Percentiles rank a stretch among this genome's conserved stretches.
phyloP scores from a whole-genome alignment of 1,140 invertebrate genomes.

The Adoxophyes honmai region DNA sequence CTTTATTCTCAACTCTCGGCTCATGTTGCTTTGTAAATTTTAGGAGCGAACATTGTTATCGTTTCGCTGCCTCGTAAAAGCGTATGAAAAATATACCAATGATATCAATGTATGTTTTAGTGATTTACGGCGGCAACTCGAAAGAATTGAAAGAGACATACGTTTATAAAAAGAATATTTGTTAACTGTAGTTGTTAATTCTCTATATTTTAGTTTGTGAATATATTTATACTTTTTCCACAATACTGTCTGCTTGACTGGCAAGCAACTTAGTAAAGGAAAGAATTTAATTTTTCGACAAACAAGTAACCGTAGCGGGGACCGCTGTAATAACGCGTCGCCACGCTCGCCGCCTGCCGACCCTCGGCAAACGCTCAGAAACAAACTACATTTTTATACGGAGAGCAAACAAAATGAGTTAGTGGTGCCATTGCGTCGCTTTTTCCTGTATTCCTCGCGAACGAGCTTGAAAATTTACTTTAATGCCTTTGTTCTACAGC shows the following conservation, averaged over 20 bases:
- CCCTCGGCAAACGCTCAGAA: slow-evolving; percentile 37
- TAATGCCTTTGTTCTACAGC: slow-evolving; percentile 70
- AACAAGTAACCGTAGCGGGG: slow-evolving; percentile 19
- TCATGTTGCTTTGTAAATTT: slow-evolving; percentile 70
- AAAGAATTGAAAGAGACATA: too few relatives aligned
- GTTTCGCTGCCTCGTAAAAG: too few relatives aligned
- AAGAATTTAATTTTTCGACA: slow-evolving; percentile 22
- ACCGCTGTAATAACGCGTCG: slow-evolving; percentile 30
- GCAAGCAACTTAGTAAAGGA: not conserved
- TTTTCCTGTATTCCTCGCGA: slow-evolving; percentile 49
- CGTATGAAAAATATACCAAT: too few relatives aligned
- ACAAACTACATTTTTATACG: slow-evolving; percentile 67
- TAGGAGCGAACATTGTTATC: not conserved
- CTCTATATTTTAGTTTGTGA: too few relatives aligned
- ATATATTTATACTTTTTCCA: too few relatives aligned
- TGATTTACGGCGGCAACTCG: too few relatives aligned
- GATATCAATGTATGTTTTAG: too few relatives aligned
- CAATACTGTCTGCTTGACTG: too few relatives aligned
- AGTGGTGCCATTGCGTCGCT: slow-evolving; percentile 52
- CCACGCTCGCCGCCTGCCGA: slow-evolving; percentile 25
- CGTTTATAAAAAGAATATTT: too few relatives aligned
- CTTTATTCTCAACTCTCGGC: slow-evolving; percentile 57
- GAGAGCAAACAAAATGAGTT: slow-evolving; percentile 65
- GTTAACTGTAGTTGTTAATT: too few relatives aligned
- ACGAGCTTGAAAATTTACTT: slow-evolving; percentile 64